phyloP scores from a whole-genome alignment of 2,888 invertebrate genomes.

The Oasisia sp. region DNA sequence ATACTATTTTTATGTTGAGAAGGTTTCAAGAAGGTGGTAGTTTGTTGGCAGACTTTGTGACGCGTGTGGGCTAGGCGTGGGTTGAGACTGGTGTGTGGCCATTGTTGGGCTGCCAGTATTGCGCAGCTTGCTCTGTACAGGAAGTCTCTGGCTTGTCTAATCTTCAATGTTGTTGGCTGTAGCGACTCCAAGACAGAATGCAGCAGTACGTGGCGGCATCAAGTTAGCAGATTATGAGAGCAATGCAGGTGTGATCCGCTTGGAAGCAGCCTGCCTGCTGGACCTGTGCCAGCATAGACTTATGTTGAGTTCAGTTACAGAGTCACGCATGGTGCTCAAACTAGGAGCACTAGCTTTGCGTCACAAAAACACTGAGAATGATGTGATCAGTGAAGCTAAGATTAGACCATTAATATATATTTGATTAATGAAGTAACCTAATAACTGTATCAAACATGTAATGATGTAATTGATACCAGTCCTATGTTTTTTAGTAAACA shows the following conservation, averaged over 20 bases:
- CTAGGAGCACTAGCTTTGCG: neutral
- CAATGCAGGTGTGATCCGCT: neutral
- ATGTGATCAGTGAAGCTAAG: too few species aligned
- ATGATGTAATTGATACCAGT: too few species aligned
- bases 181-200: neutral
- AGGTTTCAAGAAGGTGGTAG: too few species aligned
- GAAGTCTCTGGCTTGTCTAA: neutral
- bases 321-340: neutral
- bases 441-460: too few species aligned
- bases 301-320: neutral
- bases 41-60: too few species aligned
- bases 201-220: neutral
- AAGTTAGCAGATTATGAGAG: constrained; percentile 1
- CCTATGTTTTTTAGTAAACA: too few species aligned
- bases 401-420: too few species aligned
- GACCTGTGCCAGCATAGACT: neutral
- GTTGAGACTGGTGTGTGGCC: neutral
- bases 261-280: neutral
- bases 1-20: too few species aligned
- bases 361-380: too few species aligned
- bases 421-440: too few species aligned
- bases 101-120: neutral
- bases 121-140: neutral
- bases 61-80: too few species aligned
- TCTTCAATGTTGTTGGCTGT: neutral